phyloP scores from a whole-genome alignment of 2,113 vertebrate species.

The Verasper variegatus region DNA sequence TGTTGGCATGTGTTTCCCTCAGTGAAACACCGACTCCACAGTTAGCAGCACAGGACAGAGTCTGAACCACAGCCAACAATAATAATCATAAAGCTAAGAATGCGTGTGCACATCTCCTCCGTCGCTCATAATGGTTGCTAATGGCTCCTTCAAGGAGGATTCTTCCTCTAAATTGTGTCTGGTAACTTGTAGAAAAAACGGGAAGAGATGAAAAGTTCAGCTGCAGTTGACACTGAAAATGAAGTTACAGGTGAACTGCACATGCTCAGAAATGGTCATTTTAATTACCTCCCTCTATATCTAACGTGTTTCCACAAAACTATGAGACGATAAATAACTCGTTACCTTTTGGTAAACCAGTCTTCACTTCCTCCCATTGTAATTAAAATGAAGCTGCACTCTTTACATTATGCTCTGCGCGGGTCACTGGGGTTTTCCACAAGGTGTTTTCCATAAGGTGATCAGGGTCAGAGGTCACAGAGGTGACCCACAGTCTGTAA shows the following conservation, averaged over 20 bases:
- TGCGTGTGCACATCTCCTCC: slow-evolving; percentile 46
- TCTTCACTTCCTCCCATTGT: too few species aligned
- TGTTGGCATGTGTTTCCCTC: slow-evolving; percentile 18
- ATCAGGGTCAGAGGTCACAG: neutral
- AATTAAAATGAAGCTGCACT: too few species aligned
- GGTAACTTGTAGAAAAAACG: neutral
- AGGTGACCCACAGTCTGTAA: neutral
- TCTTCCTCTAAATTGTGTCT: slow-evolving; percentile 38
- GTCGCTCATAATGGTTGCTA: slow-evolving; percentile 54
- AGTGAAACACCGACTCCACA: slow-evolving; percentile 5
- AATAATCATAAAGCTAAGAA: slow-evolving; percentile 70
- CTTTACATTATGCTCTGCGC: too few species aligned
- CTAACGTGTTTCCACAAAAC: too few species aligned
- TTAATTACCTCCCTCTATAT: too few species aligned
- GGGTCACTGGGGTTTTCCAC: too few species aligned
- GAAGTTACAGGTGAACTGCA: too few species aligned
- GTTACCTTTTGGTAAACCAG: too few species aligned
- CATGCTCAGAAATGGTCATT: too few species aligned
- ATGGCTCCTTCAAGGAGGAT: slow-evolving; percentile 52
- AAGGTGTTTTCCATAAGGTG: too few species aligned
- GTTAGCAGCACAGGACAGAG: slow-evolving; percentile 28
- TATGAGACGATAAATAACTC: too few species aligned
- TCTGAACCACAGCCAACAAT: slow-evolving; percentile 53
- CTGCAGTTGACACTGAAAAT: slow-evolving; percentile 18
- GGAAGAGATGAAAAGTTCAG: slow-evolving; percentile 23